These are phyloP conservation scores for Tangachromis dhanisi DNA, from an alignment of 2,113 vertebrate genomes.

Conservation along the genomic window DNA sequence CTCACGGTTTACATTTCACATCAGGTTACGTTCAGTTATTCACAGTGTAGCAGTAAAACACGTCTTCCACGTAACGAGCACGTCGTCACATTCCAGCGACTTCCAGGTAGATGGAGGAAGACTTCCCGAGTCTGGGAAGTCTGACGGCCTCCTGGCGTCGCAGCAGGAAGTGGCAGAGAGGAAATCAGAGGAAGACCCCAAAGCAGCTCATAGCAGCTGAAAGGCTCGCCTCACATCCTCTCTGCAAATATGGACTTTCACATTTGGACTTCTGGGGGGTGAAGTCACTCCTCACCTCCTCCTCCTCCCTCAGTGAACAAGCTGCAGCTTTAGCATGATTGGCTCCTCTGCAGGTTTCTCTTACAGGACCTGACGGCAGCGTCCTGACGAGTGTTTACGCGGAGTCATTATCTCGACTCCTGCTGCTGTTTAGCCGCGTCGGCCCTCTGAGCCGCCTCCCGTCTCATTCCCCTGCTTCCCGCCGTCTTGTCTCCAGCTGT, in stretches of 20 bases:
- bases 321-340: fast-evolving
- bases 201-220: neutral
- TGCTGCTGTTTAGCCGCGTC: neutral
- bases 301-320: no score
- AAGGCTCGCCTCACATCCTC: neutral
- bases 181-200: neutral
- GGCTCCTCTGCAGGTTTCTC: neutral
- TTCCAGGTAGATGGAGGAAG: neutral
- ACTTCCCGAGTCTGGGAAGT: neutral
- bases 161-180: neutral
- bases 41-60: neutral
- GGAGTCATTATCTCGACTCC: neutral
- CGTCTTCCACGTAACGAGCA: neutral
- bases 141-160: neutral
- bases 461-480: neutral
- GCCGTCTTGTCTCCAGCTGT: neutral
- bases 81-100: neutral
- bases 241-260: neutral
- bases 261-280: neutral
- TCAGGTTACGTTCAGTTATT: neutral
- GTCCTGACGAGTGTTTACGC: neutral
- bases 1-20: neutral
- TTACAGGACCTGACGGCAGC: neutral
- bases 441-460: neutral
- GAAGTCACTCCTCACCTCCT: neutral